Evolutionary conservation across 2,797 vertebrate species (phyloP).

Genomic region (Garrulus glandarius): DNA sequence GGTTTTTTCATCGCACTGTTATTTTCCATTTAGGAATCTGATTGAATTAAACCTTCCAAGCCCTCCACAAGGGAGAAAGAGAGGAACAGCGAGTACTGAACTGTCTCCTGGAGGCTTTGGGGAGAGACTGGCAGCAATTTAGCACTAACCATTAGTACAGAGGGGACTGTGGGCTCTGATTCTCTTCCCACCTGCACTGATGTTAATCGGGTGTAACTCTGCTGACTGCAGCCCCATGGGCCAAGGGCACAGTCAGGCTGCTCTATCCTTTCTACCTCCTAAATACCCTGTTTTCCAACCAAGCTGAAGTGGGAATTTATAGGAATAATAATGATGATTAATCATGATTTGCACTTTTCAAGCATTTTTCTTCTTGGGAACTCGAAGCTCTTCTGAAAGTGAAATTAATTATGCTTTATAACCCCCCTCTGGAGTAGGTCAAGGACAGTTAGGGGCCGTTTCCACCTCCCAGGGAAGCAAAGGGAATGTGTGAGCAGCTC

Average conservation of each 20-base stretch:
- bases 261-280: neutral
- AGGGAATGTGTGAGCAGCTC: neutral
- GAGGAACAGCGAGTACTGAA: neutral
- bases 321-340: conserved; percentile 43
- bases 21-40: conserved; percentile 38
- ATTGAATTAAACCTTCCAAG: conserved; percentile 50
- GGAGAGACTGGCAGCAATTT: conserved; percentile 4
- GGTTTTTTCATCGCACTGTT: neutral
- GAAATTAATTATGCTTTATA: conserved; percentile 41
- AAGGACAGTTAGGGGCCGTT: neutral
- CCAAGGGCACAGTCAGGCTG: neutral
- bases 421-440: conserved; percentile 11
- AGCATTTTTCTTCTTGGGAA: conserved; percentile 18
- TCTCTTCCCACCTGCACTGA: neutral
- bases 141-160: neutral
- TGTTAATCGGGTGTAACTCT: neutral
- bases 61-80: conserved; percentile 15
- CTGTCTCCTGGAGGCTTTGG: neutral
- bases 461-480: neutral
- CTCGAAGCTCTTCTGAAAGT: neutral
- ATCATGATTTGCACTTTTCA: neutral
- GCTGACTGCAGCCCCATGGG: neutral
- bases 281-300: neutral
- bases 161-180: neutral
- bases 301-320: conserved; percentile 2